Evolutionary conservation across 2,797 vertebrate genomes (phyloP).

Genomic region (Selene dorsalis): DNA sequence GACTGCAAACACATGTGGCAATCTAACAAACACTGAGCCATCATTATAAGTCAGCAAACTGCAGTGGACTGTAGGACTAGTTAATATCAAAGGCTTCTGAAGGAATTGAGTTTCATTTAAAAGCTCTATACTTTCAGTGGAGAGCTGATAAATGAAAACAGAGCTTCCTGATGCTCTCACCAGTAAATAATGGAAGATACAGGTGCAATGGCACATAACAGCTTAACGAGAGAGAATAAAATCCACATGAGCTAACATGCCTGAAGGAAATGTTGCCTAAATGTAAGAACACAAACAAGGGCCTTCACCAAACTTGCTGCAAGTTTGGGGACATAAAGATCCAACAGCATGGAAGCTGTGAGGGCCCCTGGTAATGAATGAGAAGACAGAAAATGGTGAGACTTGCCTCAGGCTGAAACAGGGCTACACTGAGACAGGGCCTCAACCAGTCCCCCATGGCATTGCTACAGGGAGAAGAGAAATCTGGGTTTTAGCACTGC

Average conservation of each 20-base stretch:
- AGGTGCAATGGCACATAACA: slow-evolving; percentile 25
- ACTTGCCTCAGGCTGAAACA: slow-evolving; percentile 99
- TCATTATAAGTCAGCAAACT: background rate
- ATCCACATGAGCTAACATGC: slow-evolving; percentile 28
- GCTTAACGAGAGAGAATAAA: background rate
- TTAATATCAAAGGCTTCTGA: background rate
- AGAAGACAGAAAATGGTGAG: slow-evolving; percentile 95
- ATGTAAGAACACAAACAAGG: slow-evolving; percentile 85
- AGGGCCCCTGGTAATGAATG: slow-evolving; percentile 92
- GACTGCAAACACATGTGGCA: slow-evolving; percentile 4
- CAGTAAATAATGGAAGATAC: slow-evolving; percentile 22
- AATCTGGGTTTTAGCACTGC: slow-evolving; percentile 96
- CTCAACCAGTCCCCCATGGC: slow-evolving; percentile 98
- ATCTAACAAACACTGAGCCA: background rate
- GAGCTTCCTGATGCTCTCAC: slow-evolving; percentile 20
- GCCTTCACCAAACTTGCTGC: slow-evolving; percentile 99
- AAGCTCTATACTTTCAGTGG: slow-evolving; percentile 1
- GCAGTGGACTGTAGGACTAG: background rate
- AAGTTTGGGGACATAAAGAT: slow-evolving; percentile 97
- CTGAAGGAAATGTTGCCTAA: slow-evolving; percentile 44
- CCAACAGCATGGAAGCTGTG: slow-evolving; percentile 96
- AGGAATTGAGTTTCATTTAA: slow-evolving; percentile 14
- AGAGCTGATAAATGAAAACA: slow-evolving; percentile 36
- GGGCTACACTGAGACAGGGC: slow-evolving; percentile 99
- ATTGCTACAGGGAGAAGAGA: slow-evolving; percentile 98